These are phyloP conservation scores for Lypha dubia DNA, from an alignment of 2,888 invertebrate species.

Conservation along the genomic window DNA sequence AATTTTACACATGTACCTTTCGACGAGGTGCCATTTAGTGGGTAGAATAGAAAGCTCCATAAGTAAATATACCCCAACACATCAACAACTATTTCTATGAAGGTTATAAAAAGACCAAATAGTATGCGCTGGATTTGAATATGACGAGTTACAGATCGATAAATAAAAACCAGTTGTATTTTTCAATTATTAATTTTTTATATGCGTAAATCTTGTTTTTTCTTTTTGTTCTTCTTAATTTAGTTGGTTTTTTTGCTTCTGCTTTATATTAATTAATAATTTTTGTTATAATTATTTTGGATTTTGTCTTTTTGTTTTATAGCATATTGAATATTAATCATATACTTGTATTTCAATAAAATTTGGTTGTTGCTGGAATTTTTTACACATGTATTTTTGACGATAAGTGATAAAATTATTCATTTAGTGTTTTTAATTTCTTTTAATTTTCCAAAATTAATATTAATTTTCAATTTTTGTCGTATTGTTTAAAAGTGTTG, in stretches of 20 bases:
- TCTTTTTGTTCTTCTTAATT: conserved; percentile 38
- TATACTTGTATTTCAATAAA: conserved; percentile 59
- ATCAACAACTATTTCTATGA: no score
- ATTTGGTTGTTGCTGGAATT: conserved; percentile 69
- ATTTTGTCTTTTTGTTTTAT: conserved; percentile 54
- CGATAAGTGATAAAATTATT: conserved; percentile 35
- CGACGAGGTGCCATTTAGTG: no score
- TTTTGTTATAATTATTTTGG: conserved; percentile 60
- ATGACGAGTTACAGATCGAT: not conserved
- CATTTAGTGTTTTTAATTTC: not conserved
- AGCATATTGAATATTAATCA: conserved; percentile 69
- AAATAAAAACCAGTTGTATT: conserved; percentile 40
- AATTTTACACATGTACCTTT: no score
- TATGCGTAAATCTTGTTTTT: conserved; percentile 66
- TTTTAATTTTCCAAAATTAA: not conserved
- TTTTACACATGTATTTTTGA: conserved; percentile 72
- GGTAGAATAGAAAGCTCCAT: no score
- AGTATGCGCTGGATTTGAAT: no score
- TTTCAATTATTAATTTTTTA: conserved; percentile 55
- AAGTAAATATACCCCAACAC: no score
- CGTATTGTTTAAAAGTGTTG: not conserved
- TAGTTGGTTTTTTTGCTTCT: conserved; percentile 33
- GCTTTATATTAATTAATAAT: conserved; percentile 52
- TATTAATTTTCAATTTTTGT: not conserved
- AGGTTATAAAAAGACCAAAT: no score